These are phyloP conservation scores for Monoplex corrugatus DNA, from an alignment of 2,888 invertebrate species.

Conservation along the genomic window DNA sequence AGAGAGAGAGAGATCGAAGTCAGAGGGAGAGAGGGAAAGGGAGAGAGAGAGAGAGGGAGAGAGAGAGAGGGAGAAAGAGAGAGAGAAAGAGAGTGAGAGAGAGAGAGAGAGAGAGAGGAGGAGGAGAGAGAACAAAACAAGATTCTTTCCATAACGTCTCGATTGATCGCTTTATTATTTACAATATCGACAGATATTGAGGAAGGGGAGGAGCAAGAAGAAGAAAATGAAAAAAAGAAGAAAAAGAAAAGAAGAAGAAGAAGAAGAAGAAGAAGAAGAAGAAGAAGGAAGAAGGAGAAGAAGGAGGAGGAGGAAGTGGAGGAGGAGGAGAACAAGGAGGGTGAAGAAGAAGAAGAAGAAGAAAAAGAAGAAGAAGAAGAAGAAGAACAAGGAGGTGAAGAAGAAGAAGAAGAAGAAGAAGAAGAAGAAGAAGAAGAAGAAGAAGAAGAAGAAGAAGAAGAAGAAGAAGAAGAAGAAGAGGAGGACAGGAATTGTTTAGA, in stretches of 20 bases:
- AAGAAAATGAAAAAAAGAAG: not conserved
- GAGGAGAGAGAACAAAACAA: not conserved
- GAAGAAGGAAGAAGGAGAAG: not conserved
- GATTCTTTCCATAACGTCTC: too few relatives aligned
- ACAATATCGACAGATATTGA: not conserved
- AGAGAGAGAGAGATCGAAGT: not conserved
- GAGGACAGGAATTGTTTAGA: not conserved
- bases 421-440: not conserved
- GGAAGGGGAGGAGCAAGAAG: not conserved
- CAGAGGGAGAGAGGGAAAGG: not conserved
- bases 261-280: not conserved
- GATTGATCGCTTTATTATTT: too few relatives aligned
- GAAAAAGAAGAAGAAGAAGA: not conserved
- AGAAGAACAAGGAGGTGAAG: not conserved
- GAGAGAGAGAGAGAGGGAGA: slow-evolving; percentile 1
- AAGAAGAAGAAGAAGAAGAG: not conserved
- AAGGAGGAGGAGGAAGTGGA: not conserved
- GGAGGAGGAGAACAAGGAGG: not conserved
- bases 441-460: not conserved
- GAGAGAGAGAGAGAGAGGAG: slow-evolving; percentile 7
- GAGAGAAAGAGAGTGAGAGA: not conserved
- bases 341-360: not conserved
- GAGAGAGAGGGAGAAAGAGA: not conserved
- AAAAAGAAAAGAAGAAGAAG: not conserved
- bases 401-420: not conserved